Conservation (phyloP, 2,888 invertebrate genomes). For the Aspidiotus rigidus region DNA sequence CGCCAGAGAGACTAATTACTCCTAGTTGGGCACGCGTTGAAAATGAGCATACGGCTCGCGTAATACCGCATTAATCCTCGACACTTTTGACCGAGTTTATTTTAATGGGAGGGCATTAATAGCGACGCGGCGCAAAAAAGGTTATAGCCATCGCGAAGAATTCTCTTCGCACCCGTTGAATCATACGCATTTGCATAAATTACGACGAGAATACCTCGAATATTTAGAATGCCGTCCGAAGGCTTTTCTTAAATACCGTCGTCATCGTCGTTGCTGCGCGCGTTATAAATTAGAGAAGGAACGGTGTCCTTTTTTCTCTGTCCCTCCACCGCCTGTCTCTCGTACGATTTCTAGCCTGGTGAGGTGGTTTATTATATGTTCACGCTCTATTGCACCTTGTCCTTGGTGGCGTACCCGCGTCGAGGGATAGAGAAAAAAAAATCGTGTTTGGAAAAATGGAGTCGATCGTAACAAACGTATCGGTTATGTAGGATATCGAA, state of each 20-base stretch:
- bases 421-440: no score
- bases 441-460: no score
- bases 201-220: slow-evolving; percentile 2
- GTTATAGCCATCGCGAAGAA: not conserved
- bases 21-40: no score
- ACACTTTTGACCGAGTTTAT: not conserved
- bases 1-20: no score
- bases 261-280: not conserved
- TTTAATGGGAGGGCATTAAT: not conserved
- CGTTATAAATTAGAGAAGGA: not conserved
- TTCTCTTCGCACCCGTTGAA: not conserved
- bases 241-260: not conserved
- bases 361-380: no score
- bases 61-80: not conserved
- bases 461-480: no score
- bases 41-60: not conserved
- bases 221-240: slow-evolving; percentile 2
- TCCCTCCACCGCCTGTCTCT: no score
- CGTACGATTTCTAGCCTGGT: no score
- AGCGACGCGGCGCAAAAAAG: not conserved
- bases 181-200: not conserved
- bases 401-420: no score
- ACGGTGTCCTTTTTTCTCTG: slow-evolving; percentile 10
- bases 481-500: no score
- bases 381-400: no score